phyloP scores from a whole-genome alignment of 35 echinoderm and acorn worm genomes.

The Holothuria glaberrima region DNA sequence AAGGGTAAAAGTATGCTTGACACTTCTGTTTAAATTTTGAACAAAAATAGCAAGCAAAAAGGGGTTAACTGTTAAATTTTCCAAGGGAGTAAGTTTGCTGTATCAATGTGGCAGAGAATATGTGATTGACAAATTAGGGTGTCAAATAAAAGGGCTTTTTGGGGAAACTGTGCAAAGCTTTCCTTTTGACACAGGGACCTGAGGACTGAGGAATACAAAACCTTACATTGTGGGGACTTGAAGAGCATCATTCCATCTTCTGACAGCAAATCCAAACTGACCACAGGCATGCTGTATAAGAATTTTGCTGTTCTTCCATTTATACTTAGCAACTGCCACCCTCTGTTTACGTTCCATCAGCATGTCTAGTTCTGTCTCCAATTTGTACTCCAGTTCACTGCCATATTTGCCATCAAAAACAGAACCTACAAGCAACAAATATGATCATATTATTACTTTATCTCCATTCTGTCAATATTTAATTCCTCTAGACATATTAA shows the following conservation, averaged over 20 bases:
- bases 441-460: too few relatives aligned
- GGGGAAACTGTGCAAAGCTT: neutral
- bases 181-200: neutral
- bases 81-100: too few relatives aligned
- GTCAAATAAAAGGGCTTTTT: too few relatives aligned
- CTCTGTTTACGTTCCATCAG: constrained; percentile 84
- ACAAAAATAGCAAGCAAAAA: too few relatives aligned
- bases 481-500: too few relatives aligned
- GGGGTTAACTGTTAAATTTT: too few relatives aligned
- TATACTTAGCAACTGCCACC: constrained; percentile 86
- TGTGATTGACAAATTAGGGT: too few relatives aligned
- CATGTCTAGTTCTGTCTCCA: constrained; percentile 89
- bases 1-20: too few relatives aligned
- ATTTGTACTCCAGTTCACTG: constrained; percentile 85
- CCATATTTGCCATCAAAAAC: constrained; percentile 98
- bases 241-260: constrained; percentile 79
- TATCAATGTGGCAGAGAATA: too few relatives aligned
- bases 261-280: constrained; percentile 85
- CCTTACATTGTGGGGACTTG: constrained; percentile 73
- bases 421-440: constrained; percentile 17
- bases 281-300: constrained; percentile 81
- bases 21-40: too few relatives aligned
- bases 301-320: constrained; percentile 84
- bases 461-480: too few relatives aligned
- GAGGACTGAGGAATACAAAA: neutral